Evolutionary conservation across 2,888 invertebrate genomes (phyloP).

Genomic region (Philaethria dido): DNA sequence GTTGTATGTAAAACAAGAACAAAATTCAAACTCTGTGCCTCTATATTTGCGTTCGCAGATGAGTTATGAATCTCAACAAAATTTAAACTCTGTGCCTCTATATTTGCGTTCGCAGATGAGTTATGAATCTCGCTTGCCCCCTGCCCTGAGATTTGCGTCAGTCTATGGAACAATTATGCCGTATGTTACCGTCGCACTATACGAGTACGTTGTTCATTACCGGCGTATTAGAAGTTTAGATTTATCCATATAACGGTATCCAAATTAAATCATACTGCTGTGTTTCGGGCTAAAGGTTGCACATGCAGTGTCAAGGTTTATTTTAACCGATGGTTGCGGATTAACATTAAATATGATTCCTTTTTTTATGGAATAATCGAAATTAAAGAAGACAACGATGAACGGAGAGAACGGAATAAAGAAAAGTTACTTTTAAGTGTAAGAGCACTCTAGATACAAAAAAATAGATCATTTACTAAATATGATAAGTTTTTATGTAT

Average conservation of each 20-base stretch:
- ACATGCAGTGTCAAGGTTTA: conserved; percentile 39
- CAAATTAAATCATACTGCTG: conserved; percentile 42
- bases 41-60: conserved; percentile 46
- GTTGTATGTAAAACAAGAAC: conserved; percentile 3
- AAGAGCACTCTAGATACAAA: too few species aligned
- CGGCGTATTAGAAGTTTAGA: conserved; percentile 42
- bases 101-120: conserved; percentile 53
- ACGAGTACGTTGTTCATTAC: conserved; percentile 58
- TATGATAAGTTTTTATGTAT: too few species aligned
- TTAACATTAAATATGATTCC: too few species aligned
- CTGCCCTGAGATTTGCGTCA: conserved; percentile 72
- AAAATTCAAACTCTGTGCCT: conserved; percentile 38
- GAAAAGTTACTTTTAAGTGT: too few species aligned
- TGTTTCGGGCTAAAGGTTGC: conserved; percentile 38
- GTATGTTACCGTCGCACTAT: conserved; percentile 61
- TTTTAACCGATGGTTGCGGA: too few species aligned
- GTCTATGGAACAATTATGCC: conserved; percentile 74
- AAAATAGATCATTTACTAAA: too few species aligned
- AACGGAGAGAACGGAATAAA: too few species aligned
- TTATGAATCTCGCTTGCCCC: conserved; percentile 73
- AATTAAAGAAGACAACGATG: too few species aligned
- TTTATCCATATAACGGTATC: conserved; percentile 42
- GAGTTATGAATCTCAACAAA: conserved; percentile 67
- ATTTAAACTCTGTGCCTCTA: conserved; percentile 38
- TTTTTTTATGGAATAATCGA: too few species aligned